Evolutionary conservation across 2,797 vertebrate species (phyloP).

Genomic region (Syncerus caffer): DNA sequence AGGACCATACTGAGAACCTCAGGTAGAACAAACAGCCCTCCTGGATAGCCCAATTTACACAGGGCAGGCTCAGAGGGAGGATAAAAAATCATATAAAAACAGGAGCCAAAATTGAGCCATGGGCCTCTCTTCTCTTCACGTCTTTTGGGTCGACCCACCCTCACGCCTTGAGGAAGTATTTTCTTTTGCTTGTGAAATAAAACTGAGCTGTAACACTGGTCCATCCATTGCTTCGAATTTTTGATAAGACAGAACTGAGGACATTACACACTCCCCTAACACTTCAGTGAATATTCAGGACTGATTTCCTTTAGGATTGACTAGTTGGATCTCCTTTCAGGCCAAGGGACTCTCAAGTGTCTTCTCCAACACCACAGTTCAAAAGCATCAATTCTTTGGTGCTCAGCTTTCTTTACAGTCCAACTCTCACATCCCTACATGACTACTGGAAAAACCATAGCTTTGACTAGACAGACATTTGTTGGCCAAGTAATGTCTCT

Average conservation of each 20-base stretch:
- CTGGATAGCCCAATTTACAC: not conserved
- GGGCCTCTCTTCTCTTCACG: not conserved
- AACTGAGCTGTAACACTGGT: not conserved
- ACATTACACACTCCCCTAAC: not conserved
- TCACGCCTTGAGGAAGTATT: not conserved
- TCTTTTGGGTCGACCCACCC: not conserved
- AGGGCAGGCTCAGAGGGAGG: not conserved
- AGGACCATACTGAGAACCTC: not conserved
- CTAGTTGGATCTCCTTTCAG: not conserved
- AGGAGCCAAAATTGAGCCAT: not conserved
- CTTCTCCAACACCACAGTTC: not conserved
- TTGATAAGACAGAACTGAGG: not conserved
- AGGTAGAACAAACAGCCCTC: not conserved
- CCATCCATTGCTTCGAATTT: not conserved
- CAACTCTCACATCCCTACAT: not conserved
- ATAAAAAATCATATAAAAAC: not conserved
- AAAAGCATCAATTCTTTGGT: not conserved
- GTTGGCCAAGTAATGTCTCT: not conserved
- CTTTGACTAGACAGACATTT: not conserved
- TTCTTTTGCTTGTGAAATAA: not conserved
- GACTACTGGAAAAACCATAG: not conserved
- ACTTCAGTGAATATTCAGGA: not conserved
- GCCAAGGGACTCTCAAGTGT: not conserved
- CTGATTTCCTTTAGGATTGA: not conserved
- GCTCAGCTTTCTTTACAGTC: not conserved